These are phyloP conservation scores for Centrocercus urophasianus DNA, from an alignment of 2,113 vertebrate species.

Conservation along the genomic window DNA sequence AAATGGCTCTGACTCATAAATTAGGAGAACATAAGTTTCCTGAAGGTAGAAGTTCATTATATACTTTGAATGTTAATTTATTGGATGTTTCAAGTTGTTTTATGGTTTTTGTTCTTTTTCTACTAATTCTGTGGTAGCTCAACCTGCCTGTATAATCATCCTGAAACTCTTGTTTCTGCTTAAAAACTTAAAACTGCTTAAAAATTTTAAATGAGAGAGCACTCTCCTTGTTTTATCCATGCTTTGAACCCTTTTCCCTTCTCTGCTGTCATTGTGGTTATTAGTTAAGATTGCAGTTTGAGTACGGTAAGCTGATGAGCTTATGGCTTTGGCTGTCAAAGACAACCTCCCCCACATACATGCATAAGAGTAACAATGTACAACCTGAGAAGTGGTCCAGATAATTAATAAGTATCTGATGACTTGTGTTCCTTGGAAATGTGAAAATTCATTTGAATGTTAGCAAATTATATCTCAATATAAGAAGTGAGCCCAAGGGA, in stretches of 20 bases:
- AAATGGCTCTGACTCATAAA: neutral
- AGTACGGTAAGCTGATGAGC: neutral
- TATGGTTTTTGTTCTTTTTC: neutral
- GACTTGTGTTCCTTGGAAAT: neutral
- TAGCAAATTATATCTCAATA: neutral
- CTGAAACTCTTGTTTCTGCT: neutral
- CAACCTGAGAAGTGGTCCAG: neutral
- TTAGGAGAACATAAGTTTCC: neutral
- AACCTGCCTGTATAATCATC: neutral
- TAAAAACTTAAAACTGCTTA: neutral
- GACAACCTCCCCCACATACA: neutral
- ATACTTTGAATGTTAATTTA: neutral
- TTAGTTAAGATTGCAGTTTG: neutral
- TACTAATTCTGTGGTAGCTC: neutral
- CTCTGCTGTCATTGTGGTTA: neutral
- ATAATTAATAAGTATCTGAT: conserved; percentile 3
- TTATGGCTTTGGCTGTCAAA: neutral
- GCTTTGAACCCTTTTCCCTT: neutral
- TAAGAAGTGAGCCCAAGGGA: neutral
- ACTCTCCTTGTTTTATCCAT: neutral
- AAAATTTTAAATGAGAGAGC: neutral
- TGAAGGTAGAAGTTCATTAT: neutral
- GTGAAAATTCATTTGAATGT: neutral
- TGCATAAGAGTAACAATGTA: neutral
- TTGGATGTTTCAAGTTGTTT: neutral